phyloP scores from a whole-genome alignment of 2,888 invertebrate species.

The Acanthococcus lagerstroemiae region DNA sequence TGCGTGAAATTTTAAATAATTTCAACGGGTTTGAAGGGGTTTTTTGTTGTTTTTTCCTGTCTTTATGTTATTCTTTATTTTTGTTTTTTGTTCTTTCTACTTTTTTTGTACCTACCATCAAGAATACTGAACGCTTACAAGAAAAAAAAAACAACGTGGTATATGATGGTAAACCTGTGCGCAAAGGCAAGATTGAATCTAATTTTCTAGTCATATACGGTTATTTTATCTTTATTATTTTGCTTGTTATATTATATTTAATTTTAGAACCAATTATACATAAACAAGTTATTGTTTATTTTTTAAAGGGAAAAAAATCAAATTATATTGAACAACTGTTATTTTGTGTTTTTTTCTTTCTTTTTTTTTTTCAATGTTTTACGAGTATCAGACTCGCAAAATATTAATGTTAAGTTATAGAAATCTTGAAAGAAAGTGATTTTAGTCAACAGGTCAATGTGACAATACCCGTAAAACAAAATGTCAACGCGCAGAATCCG shows the following conservation, averaged over 20 bases:
- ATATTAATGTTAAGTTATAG: no score
- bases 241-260: slow-evolving; percentile 26
- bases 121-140: not conserved
- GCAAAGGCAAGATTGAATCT: slow-evolving; percentile 14
- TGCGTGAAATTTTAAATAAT: no score
- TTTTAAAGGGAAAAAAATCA: slow-evolving; percentile 19
- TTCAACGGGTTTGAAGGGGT: no score
- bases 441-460: no score
- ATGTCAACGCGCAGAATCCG: no score
- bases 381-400: no score
- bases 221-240: slow-evolving; percentile 25
- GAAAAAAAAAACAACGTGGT: not conserved
- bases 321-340: not conserved
- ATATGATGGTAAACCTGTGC: slow-evolving; percentile 9
- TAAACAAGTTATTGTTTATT: slow-evolving; percentile 27
- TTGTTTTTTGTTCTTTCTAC: not conserved
- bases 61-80: not conserved
- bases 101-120: not conserved
- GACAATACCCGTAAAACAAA: no score
- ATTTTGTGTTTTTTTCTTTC: not conserved
- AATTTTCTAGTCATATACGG: slow-evolving; percentile 26
- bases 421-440: no score
- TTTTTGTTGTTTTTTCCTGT: not conserved
- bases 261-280: slow-evolving; percentile 14
- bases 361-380: not conserved